Conservation (phyloP, 2,113 vertebrate species). For the Malurus melanocephalus region DNA sequence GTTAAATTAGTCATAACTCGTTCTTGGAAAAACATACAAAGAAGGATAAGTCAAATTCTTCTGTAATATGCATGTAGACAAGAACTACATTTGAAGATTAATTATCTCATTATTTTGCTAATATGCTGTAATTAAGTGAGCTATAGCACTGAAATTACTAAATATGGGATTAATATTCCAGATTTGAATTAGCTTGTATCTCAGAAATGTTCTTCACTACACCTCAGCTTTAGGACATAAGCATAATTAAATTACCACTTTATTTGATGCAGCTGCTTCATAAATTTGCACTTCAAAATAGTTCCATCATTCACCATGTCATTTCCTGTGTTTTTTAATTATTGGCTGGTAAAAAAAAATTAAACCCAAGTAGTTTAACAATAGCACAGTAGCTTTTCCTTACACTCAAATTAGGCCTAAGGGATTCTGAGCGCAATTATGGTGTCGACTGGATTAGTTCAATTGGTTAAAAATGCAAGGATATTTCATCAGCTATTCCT, state of each 20-base stretch:
- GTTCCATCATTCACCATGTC: slow-evolving; percentile 43
- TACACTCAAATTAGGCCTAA: slow-evolving; percentile 32
- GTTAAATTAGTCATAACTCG: slow-evolving; percentile 72
- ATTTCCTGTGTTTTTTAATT: slow-evolving; percentile 62
- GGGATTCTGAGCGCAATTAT: slow-evolving; percentile 12
- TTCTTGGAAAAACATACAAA: slow-evolving; percentile 71
- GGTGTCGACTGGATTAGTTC: neutral
- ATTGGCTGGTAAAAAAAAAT: slow-evolving; percentile 30
- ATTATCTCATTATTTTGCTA: slow-evolving; percentile 71
- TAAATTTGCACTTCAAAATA: slow-evolving; percentile 50
- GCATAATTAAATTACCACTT: slow-evolving; percentile 63
- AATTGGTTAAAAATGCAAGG: slow-evolving; percentile 18
- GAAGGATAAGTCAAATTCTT: slow-evolving; percentile 64
- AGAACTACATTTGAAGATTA: slow-evolving; percentile 66
- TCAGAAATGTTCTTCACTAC: slow-evolving; percentile 48
- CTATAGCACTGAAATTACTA: slow-evolving; percentile 63
- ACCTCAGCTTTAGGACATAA: slow-evolving; percentile 49
- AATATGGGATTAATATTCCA: slow-evolving; percentile 58
- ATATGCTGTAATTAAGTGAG: slow-evolving; percentile 64
- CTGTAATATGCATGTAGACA: slow-evolving; percentile 50
- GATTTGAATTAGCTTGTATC: slow-evolving; percentile 38
- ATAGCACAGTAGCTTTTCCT: slow-evolving; percentile 25
- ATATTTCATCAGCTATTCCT: slow-evolving; percentile 57
- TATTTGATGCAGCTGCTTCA: slow-evolving; percentile 55
- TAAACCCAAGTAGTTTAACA: slow-evolving; percentile 15